Base-by-base conservation (phyloP, 2,888 invertebrate species). In the Myathropa florea region DNA sequence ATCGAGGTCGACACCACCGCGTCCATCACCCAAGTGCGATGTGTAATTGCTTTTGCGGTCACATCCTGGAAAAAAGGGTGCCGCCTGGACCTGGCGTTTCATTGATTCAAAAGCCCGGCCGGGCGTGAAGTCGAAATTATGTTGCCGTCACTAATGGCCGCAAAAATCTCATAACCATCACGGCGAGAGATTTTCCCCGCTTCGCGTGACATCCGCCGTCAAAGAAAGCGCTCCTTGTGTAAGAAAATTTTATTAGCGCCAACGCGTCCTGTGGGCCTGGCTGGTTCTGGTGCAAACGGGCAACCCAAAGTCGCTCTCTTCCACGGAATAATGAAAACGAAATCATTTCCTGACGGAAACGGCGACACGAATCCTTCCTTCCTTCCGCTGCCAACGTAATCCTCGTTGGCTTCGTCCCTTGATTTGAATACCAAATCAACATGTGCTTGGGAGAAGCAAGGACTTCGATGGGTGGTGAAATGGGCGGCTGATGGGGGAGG, bases 1-100 rank as follows among this genome's bases (percentile, higher is more conserved):
- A n/a, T n/a, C n/a, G n/a, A n/a, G n/a, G n/a, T n/a, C n/a, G n/a
- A n/a, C n/a, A n/a, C n/a, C n/a, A n/a, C n/a, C n/a, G n/a, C n/a
- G n/a, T n/a, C n/a, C n/a, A n/a, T n/a, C n/a, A n/a, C n/a, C n/a
- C n/a, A n/a, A 39, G 39, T 39, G 39, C n/a, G 39, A 36, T 46
- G 59, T 64, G 33, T 76, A 82, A 82, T 77, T 83, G 53, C 39
- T 39, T 78, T 73, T 83, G 77, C 36, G 55, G 61, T 23, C 59
- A 33, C 64, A 18, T 60, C n/a, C 55, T 14, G 36, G 30, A 36
- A 46, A 9, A n/a, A 6, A 4, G 39, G 39, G 4, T 46, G 46
- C 46, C 18, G 46, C 18, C 46, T 46, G 46, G 46, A 46, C n/a
- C 18, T 18, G 46, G 18, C 46, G 18, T 46, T 18, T 18, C 46